Evolutionary conservation across 2,113 vertebrate genomes (phyloP).

Genomic region (Jaculus jaculus): DNA sequence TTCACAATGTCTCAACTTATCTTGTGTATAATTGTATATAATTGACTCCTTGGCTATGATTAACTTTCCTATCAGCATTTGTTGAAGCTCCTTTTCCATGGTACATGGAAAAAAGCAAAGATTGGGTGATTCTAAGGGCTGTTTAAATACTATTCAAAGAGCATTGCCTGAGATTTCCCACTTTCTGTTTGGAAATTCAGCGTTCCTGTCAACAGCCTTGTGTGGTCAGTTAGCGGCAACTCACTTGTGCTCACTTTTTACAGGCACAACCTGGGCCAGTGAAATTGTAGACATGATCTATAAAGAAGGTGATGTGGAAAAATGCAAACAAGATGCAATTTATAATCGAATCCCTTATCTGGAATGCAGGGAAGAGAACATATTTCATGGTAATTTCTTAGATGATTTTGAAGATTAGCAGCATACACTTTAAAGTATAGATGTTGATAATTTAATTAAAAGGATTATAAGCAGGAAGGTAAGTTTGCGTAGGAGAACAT

Average conservation of each 20-base stretch:
- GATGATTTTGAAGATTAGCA: not conserved
- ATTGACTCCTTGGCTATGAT: not conserved
- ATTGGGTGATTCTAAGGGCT: not conserved
- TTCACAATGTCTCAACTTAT: not conserved
- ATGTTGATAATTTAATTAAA: not conserved
- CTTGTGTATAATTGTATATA: not conserved
- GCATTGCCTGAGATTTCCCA: not conserved
- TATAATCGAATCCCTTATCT: slow-evolving; percentile 81
- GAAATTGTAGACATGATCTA: slow-evolving; percentile 84
- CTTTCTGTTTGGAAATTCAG: not conserved
- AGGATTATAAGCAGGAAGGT: not conserved
- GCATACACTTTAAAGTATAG: not conserved
- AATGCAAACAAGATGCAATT: slow-evolving; percentile 79
- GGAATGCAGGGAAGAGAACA: slow-evolving; percentile 38
- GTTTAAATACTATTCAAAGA: not conserved
- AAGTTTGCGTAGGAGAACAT: not conserved
- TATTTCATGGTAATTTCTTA: slow-evolving; percentile 17
- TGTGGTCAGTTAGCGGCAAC: not conserved
- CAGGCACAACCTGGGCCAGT: slow-evolving; percentile 83
- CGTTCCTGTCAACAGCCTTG: not conserved
- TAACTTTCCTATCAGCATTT: not conserved
- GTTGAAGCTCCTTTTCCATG: not conserved
- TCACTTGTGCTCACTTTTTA: not conserved
- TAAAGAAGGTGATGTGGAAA: slow-evolving; percentile 67
- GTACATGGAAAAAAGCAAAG: not conserved